Base-by-base conservation (phyloP, 2,888 invertebrate genomes). In the Papilio gigon region DNA sequence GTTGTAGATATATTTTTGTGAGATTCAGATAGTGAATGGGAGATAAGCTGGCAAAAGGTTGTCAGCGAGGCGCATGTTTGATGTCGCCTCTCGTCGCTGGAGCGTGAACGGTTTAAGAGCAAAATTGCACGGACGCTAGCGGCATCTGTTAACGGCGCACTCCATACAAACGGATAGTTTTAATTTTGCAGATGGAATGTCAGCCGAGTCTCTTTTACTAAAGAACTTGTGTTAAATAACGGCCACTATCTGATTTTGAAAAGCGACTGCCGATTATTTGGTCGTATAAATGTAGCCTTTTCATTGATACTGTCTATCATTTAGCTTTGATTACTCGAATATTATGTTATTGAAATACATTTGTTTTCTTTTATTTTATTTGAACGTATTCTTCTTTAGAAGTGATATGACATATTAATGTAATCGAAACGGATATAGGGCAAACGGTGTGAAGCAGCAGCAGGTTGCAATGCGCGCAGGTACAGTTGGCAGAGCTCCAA, bases 1-100 rank as follows among this genome's bases (percentile, higher is more conserved):
- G 80, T 84, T 86, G 88, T 85, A 87, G 89, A 90, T 88, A 84
- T 86, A 87, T 81, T 86, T n/a, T 84, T 84, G 80, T 80, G 80
- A 87, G 91, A 87, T 87, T 73, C 80, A 81, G 87, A 90, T 90
- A 85, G 89, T 88, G 88, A 88, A 90, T 88, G 85, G 84, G 84
- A 89, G 91, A 92, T 91, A 90, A 90, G 90, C 91, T 87, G 85
- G 86, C 89, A 89, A 90, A 91, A 91, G 90, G 92, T 92, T 88
- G 84, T 89, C 82, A 82, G 81, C 83, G 80, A 78, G 83, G 85
- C 85, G 84, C 84, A 90, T 90, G 92, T 92, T 92, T 92, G 92
- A 92, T 91, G 90, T 92, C 86, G 86, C 87, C 89, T 87, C 90
- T 90, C 83, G 85, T 89, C 90, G 85, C 68, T 81, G 85, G 78